Evolutionary conservation across 2,797 vertebrate genomes (phyloP), one percentile per base, ranked within the genome.

Genomic region (Pseudopleuronectes americanus): DNA sequence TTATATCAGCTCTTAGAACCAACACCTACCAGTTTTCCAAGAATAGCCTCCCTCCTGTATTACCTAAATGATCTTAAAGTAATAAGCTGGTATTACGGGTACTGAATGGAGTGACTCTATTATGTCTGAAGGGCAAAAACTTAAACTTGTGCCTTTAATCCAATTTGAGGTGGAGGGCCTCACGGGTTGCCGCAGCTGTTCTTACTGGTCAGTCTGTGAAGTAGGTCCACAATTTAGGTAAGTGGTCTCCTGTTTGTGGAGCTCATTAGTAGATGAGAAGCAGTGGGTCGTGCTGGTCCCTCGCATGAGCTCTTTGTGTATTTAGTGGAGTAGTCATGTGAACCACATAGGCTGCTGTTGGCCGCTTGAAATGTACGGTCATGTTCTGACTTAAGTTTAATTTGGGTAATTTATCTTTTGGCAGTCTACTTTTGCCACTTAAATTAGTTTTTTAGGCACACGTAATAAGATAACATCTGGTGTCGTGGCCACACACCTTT

Each of bases 81-180:
- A 89, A 84, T 91, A 85, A 90, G 79, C 64, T 74, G 71, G 81
- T 80, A 90, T 90, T 89, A 92, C 64, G 55, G 71, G 68, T 55
- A 57, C 76, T 89, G 69, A 82, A 76, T 82, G 67, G 49, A 84
- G 59, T 63, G 64, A 81, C 71, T 76, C 38, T 0, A 62, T 87
- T 82, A 70, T 82, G 63, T 78, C 65, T 74, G 60, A 79, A 87
- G 79, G 78, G 70, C 72, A 86, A 9, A 67, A 77, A 86, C 69
- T 77, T 84, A 80, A 84, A 89, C 55, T 36, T 81, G 55, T 71
- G 64, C 45, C 74, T 82, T 36, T 68, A 84, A 87, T 89, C 84
- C 86, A 88, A 81, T 85, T 90, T 83, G 36, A 83, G 63, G 53
- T 62, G 38, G 55, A 76, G 73, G 67, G 55, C 55, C 57, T 80